Conservation (phyloP, 2,888 invertebrate species). For the Mythimna lalbum region DNA sequence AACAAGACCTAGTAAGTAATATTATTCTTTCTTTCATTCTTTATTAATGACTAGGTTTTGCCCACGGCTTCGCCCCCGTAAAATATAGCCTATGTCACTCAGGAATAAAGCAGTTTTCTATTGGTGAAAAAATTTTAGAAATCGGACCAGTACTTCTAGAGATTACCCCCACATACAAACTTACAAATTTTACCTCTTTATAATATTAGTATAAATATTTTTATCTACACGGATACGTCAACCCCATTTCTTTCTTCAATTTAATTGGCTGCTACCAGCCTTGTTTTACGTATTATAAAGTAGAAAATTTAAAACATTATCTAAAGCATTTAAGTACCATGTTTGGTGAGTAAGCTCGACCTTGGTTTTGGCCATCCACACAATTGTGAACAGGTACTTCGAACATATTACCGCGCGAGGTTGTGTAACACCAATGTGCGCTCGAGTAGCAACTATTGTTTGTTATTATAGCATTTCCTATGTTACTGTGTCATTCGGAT, state of each 20-base stretch:
- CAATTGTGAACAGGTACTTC: conserved; percentile 56
- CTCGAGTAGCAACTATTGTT: conserved; percentile 54
- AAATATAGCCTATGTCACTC: no score
- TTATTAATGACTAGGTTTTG: no score
- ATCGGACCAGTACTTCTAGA: no score
- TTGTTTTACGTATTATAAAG: not conserved
- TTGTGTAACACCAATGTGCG: conserved; percentile 59
- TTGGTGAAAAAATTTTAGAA: no score
- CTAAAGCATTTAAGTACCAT: conserved; percentile 21
- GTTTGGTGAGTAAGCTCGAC: conserved; percentile 60
- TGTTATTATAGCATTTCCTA: conserved; percentile 41
- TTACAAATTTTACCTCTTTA: no score
- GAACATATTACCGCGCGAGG: conserved; percentile 42
- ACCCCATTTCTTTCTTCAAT: not conserved
- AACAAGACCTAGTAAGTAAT: no score
- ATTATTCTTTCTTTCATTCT: no score
- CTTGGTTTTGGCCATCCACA: conserved; percentile 67
- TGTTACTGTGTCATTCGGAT: conserved; percentile 26
- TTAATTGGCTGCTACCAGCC: not conserved
- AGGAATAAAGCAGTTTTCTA: no score
- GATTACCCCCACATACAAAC: no score
- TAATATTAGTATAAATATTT: no score
- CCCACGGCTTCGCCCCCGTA: no score
- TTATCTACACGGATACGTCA: no score
- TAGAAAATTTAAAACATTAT: conserved; percentile 32